Base-by-base conservation (phyloP, 1,140 invertebrate species). In the honey bee (Apis mellifera) region DNA sequence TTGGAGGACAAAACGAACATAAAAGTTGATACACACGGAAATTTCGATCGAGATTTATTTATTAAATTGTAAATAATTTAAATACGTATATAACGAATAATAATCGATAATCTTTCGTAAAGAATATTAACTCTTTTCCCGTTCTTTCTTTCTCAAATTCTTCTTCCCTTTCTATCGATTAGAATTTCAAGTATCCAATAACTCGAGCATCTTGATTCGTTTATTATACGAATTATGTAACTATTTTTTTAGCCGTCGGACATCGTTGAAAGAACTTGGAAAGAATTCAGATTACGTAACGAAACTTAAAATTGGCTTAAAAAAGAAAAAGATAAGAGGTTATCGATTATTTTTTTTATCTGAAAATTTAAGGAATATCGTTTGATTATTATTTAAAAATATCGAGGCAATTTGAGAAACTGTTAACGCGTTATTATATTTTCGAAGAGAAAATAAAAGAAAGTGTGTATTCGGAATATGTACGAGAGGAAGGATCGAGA, bases 401-500 rank as follows among this genome's bases (percentile, higher is more conserved):
- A n/a, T 32, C 8, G 26, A 64, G 17, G 23, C 15, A 17, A 48
- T 48, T 65, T 60, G 57, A 19, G 48, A 42, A 32, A 21, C 11
- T 17, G 23, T 9, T 26, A 21, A 15, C 21, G 19, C 15, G 21
- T 48, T 26, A 5, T 42, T 42, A 42, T 12, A 5, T 42, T 21
- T 42, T 65, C 32, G 17, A 19, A 4, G n/a, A 4, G n/a, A 73
- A 42, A 23, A 7, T 19, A 9, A 12, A 59, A 52, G 60, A 21
- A 69, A 59, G 50, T 48, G 50, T 48, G 4, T 32, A 32, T 32
- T 52, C 13, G 54, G 59, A 17, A 23, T 17, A 54, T n/a, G n/a
- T 32, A 32, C 17, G 55, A 62, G 68, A 60, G 57, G 78, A 70
- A 74, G 70, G 75, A 77, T 52, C 23, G 54, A 26, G 17, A 21